Evolutionary conservation across 2,888 invertebrate genomes (phyloP), one percentile per base, ranked within the genome.

Genomic region (Drosophila parthenogenetica): DNA sequence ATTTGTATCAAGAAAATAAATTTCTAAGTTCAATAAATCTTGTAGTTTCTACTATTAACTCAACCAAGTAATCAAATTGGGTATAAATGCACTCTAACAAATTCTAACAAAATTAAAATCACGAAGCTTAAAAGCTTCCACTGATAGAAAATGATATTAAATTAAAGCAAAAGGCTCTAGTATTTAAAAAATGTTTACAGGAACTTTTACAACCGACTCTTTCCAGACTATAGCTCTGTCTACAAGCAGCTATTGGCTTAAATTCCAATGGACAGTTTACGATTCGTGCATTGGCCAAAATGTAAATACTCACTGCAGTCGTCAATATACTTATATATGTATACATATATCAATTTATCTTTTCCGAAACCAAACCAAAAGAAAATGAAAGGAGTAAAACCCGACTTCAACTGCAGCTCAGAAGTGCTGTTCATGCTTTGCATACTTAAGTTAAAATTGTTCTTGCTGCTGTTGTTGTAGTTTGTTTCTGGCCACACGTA

Each of bases 191-290:
- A 8, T 8, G 8, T 29, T 8, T 29, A 29, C 29, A 29, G 29
- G 5, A 8, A 8, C 29, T 29, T 29, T 29, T 8, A 29, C 8
- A 8, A 29, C 8, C 8, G 8, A 8, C 29, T 2, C 5, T 29
- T 29, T 1, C 2, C 29, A 0, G 29, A 8, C 29, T 29, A 2
- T 22, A 5, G 22, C 22, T 22, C 22, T 22, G 3, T 22, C 5
- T 5, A 22, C 22, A 5, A 29, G 2, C 29, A 8, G 7, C 29
- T 8, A 8, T 45, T 37, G 58, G 48, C 61, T 78, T 65, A 65
- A 79, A 77, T 69, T 63, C 49, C 73, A 81, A 58, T 67, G 79
- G 69, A 83, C 81, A 83, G 77, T 73, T 77, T 73, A 69, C 69
- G 76, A 65, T 72, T 80, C 78, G 71, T 55, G 77, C 79, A 84